Percentiles rank a stretch among this genome's conserved stretches.
phyloP scores from a whole-genome alignment of 2,888 invertebrate genomes.

The Onthophagus sagittarius region DNA sequence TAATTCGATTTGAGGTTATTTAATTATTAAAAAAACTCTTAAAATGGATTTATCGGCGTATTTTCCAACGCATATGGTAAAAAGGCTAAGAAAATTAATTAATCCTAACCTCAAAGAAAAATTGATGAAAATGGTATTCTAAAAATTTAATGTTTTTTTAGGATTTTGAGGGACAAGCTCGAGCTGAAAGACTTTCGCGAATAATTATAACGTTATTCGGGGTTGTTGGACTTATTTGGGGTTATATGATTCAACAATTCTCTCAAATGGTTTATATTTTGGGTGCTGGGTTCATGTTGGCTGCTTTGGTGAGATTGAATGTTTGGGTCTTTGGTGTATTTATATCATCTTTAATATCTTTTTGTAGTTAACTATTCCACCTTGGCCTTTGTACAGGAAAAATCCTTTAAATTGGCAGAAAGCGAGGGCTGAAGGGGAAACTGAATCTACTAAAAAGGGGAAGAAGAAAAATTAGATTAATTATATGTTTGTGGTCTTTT shows the following conservation, averaged over 20 bases:
- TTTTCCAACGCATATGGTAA: conserved; percentile 48
- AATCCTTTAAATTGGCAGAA: conserved; percentile 90
- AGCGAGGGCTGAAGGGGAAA: conserved; percentile 52
- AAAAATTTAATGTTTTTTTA: conserved; percentile 42
- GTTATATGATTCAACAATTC: conserved; percentile 91
- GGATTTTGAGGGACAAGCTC: conserved; percentile 89
- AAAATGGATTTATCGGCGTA: conserved; percentile 2
- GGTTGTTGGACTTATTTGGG: conserved; percentile 87
- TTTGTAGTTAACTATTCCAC: conserved; percentile 77
- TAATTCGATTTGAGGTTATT: neutral
- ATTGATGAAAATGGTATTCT: conserved; percentile 2
- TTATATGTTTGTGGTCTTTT: too few relatives aligned
- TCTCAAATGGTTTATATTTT: conserved; percentile 92
- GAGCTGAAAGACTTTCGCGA: conserved; percentile 84
- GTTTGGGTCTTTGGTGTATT: neutral
- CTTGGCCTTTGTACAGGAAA: conserved; percentile 93
- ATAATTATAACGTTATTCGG: conserved; percentile 89
- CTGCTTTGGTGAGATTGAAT: conserved; percentile 65
- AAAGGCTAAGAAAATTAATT: neutral
- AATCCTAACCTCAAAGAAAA: neutral
- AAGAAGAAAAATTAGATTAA: conserved; percentile 38
- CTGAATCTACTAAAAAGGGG: conserved; percentile 32
- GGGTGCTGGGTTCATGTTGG: conserved; percentile 84
- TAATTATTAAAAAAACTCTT: neutral
- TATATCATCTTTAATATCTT: conserved; percentile 9